Evolutionary conservation across 2,113 vertebrate genomes (phyloP), one percentile per base, ranked within the genome.

Genomic region (Falcunculus frontatus): DNA sequence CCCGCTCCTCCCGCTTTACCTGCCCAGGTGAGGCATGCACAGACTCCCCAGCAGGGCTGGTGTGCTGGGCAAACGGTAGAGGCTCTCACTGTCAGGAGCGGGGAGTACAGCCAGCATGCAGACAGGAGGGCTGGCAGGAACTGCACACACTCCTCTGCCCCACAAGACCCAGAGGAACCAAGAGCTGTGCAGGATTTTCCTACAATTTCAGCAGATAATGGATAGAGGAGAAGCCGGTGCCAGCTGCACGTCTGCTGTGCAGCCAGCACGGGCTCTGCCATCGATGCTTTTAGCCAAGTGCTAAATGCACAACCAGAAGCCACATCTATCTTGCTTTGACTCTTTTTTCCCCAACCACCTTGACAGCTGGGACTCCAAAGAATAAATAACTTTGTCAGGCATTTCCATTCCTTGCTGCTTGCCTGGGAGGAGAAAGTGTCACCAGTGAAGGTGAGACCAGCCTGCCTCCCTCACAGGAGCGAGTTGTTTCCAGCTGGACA

Each of bases 91-190:
- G 4, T 27, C 4, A 52, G 50, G 47, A 57, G 72, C 30, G 56
- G 33, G 2, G 3, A 50, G 50, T 1, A 1, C 37, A 88, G 52
- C 47, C 6, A 7, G 27, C 0, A 0, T 29, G 23, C 21, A 6
- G 57, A 49, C 35, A 64, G 63, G 42, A 46, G 59, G 77, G 65
- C 62, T 44, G 79, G 67, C 60, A 67, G 64, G n/a, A 64, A 35
- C 68, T 88, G 78, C 75, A 67, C 32, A 23, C 5, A 0, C 26
- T 79, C 16, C 33, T 83, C 57, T 80, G 82, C 49, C 19, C 14
- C 2, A 0, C 2, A 4, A 75, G 49, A 56, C 27, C 16, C 49
- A 53, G 46, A 56, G n/a, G 63, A 93, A 78, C 47, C 3, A 1
- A 67, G 20, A 13, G 3, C 10, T 37, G 13, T 3, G 4, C 2